Evolutionary conservation across 2,797 vertebrate genomes (phyloP).

Genomic region (Remorina albescens): DNA sequence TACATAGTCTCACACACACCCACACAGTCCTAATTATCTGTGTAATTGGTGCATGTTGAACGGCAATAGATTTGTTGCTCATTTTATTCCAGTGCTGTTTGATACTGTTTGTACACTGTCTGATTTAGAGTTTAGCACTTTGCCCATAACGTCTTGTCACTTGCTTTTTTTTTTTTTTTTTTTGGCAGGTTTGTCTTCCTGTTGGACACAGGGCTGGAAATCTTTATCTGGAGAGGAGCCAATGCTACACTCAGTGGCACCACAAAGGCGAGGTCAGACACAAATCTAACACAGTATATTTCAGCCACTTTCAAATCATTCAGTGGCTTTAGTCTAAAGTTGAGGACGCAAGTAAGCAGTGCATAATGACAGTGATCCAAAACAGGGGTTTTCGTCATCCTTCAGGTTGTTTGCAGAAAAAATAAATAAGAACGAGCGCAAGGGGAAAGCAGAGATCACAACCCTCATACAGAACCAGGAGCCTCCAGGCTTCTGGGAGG

Average conservation of each 20-base stretch:
- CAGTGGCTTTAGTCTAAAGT: neutral
- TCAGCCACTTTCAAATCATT: neutral
- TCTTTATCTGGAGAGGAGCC: slow-evolving; percentile 93
- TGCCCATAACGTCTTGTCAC: slow-evolving; percentile 9
- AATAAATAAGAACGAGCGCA: slow-evolving; percentile 98
- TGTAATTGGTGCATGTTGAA: neutral
- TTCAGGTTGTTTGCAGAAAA: slow-evolving; percentile 95
- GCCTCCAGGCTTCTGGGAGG: slow-evolving; percentile 91
- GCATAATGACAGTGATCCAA: neutral
- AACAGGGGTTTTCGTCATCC: neutral
- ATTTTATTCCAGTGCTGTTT: neutral
- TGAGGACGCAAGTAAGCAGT: neutral
- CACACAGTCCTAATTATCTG: neutral
- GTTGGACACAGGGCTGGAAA: slow-evolving; percentile 89
- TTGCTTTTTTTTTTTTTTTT: slow-evolving; percentile 8
- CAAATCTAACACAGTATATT: neutral
- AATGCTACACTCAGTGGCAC: slow-evolving; percentile 92
- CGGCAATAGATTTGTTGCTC: neutral
- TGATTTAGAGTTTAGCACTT: neutral
- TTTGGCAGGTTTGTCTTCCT: slow-evolving; percentile 92
- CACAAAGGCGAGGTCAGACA: slow-evolving; percentile 92
- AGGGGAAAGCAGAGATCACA: slow-evolving; percentile 93
- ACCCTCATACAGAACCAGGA: slow-evolving; percentile 91
- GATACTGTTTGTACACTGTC: neutral
- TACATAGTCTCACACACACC: neutral